phyloP scores from a whole-genome alignment of 2,113 vertebrate genomes.

The Sebastes fasciatus region DNA sequence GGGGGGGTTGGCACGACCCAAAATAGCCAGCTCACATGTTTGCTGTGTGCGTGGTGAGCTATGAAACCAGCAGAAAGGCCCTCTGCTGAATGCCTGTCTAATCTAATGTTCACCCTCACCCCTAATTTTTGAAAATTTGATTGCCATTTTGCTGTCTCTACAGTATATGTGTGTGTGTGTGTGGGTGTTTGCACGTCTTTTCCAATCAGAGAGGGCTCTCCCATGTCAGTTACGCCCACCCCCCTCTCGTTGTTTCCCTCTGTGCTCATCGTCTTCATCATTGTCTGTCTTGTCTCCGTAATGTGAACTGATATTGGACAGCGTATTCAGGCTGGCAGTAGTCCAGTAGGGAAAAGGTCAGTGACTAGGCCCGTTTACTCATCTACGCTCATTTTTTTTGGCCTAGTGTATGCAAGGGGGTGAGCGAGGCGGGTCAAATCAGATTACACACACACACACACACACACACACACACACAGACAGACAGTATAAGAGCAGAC shows the following conservation, averaged over 20 bases:
- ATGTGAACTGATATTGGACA: constrained; percentile 45
- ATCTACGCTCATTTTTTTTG: background rate
- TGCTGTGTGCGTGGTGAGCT: constrained; percentile 63
- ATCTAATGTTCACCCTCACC: constrained; percentile 67
- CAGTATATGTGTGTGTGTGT: background rate
- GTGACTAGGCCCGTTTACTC: constrained; percentile 16
- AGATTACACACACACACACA: constrained; percentile 42
- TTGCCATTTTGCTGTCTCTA: constrained; percentile 8
- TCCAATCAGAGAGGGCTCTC: constrained; percentile 17
- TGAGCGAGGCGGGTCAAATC: constrained; percentile 41
- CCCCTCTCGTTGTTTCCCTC: constrained; percentile 2
- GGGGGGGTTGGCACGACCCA: constrained; percentile 48
- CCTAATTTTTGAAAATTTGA: constrained; percentile 39
- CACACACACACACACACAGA: background rate
- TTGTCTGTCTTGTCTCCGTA: constrained; percentile 19
- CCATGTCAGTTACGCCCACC: background rate
- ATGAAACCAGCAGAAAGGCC: constrained; percentile 55
- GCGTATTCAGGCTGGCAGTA: constrained; percentile 6
- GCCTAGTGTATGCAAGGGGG: constrained; percentile 10
- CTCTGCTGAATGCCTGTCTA: constrained; percentile 60
- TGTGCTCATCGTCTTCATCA: constrained; percentile 23
- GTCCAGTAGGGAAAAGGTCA: constrained; percentile 48
- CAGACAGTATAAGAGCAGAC: constrained; percentile 30
- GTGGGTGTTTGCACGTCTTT: constrained; percentile 10
- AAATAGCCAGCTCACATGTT: constrained; percentile 81